Evolutionary conservation across 2,888 invertebrate species (phyloP).

Genomic region (Papilio elwesi): DNA sequence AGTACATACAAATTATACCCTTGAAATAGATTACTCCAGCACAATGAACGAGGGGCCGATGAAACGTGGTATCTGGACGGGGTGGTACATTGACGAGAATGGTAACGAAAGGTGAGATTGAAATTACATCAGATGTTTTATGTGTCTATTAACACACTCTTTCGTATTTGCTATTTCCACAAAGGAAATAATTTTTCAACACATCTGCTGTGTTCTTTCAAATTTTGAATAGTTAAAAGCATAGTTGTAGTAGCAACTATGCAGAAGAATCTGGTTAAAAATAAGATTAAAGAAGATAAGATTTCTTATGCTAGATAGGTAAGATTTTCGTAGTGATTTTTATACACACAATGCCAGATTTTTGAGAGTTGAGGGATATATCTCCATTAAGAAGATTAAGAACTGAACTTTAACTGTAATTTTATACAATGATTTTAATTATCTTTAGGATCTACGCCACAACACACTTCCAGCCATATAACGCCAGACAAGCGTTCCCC

Average conservation of each 20-base stretch:
- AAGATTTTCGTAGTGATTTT: too few species aligned
- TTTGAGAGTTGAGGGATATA: too few species aligned
- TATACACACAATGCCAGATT: too few species aligned
- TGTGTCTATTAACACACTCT: neutral
- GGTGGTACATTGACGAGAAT: constrained; percentile 68
- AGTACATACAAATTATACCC: constrained; percentile 62
- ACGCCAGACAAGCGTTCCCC: constrained; percentile 92
- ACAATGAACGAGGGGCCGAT: constrained; percentile 80
- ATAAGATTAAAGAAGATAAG: too few species aligned
- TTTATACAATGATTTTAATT: neutral
- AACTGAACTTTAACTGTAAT: too few species aligned
- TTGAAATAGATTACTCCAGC: constrained; percentile 76
- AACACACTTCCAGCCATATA: constrained; percentile 92
- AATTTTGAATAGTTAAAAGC: too few species aligned
- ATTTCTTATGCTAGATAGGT: too few species aligned
- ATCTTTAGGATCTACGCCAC: constrained; percentile 78
- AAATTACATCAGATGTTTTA: neutral
- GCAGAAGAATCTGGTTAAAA: too few species aligned
- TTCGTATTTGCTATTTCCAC: neutral
- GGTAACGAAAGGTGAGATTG: constrained; percentile 63
- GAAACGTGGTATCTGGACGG: constrained; percentile 78
- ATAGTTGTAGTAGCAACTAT: too few species aligned
- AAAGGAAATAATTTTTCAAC: too few species aligned
- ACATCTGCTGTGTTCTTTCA: too few species aligned
- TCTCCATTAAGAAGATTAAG: too few species aligned